A percentile compares a stretch with the other conserved stretches of the same genome.
phyloP scores from a whole-genome alignment of 2,888 invertebrate genomes.

The Cybosia mesomella region DNA sequence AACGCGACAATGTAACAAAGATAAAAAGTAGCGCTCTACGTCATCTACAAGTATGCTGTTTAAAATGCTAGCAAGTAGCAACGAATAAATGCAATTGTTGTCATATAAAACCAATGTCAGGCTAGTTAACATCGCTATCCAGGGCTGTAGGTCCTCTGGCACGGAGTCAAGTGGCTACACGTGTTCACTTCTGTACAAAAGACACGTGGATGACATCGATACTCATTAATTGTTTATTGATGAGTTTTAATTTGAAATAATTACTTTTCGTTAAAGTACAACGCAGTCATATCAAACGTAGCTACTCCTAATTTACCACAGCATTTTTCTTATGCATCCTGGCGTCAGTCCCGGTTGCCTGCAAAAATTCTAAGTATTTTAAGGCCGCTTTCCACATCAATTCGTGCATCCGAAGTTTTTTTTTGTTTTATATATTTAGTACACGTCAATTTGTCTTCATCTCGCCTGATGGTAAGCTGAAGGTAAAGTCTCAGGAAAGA shows the following conservation, averaged over 20 bases:
- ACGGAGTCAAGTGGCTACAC: conserved; percentile 31
- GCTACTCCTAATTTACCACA: no score
- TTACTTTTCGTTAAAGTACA: conserved; percentile 15
- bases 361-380: no score
- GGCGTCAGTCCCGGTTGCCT: no score
- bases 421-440: no score
- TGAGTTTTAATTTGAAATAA: conserved; percentile 26
- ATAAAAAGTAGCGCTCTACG: not conserved
- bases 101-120: conserved; percentile 24
- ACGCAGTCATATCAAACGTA: no score
- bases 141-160: conserved; percentile 34
- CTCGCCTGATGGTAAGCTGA: no score
- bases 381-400: no score
- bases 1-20: no score
- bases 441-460: no score
- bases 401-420: no score
- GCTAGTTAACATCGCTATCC: conserved; percentile 21
- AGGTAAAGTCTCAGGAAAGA: no score
- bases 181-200: conserved; percentile 12
- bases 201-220: conserved; percentile 11
- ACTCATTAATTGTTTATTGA: conserved; percentile 34
- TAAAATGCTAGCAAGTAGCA: not conserved
- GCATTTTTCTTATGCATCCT: no score
- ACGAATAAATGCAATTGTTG: not conserved
- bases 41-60: not conserved